phyloP scores from a whole-genome alignment of 2,888 invertebrate species.

The Drosophila crucigera region DNA sequence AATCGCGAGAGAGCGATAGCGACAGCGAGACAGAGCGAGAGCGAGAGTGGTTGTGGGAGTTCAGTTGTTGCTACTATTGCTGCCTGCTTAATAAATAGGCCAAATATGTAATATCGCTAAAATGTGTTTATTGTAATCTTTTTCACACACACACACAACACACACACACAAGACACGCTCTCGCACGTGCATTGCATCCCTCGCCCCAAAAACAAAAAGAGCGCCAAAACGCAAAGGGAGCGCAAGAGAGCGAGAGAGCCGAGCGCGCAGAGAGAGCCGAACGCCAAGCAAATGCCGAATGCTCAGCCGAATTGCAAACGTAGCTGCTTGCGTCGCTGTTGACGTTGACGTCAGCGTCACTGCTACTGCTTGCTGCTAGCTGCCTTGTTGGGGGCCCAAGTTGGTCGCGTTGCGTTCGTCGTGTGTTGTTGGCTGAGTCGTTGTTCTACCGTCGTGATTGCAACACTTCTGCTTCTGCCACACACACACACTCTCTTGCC shows the following conservation, averaged over 20 bases:
- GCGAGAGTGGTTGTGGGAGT: conserved; percentile 33
- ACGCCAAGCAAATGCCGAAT: conserved; percentile 25
- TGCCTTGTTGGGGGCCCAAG: conserved; percentile 65
- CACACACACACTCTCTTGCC: conserved; percentile 40
- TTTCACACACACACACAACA: conserved; percentile 43
- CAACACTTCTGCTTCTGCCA: conserved; percentile 75
- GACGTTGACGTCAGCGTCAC: conserved; percentile 22
- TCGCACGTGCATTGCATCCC: conserved; percentile 77
- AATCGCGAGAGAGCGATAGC: conserved; percentile 23
- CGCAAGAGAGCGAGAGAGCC: conserved; percentile 17
- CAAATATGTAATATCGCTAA: conserved; percentile 79
- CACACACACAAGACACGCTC: conserved; percentile 13
- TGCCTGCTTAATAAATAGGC: conserved; percentile 73
- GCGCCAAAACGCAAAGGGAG: conserved; percentile 43
- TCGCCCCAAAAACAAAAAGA: conserved; percentile 42
- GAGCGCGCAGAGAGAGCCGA: neutral
- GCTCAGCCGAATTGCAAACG: conserved; percentile 12
- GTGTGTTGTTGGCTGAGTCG: conserved; percentile 72
- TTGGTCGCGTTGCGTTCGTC: conserved; percentile 57
- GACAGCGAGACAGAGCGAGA: conserved; percentile 18
- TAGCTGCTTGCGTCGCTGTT: conserved; percentile 22
- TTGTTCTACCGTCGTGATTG: conserved; percentile 83
- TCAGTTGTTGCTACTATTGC: conserved; percentile 21
- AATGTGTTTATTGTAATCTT: conserved; percentile 79
- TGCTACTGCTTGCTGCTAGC: conserved; percentile 17